Base-by-base conservation (phyloP, 2,797 vertebrate species). In the Periparus ater region DNA sequence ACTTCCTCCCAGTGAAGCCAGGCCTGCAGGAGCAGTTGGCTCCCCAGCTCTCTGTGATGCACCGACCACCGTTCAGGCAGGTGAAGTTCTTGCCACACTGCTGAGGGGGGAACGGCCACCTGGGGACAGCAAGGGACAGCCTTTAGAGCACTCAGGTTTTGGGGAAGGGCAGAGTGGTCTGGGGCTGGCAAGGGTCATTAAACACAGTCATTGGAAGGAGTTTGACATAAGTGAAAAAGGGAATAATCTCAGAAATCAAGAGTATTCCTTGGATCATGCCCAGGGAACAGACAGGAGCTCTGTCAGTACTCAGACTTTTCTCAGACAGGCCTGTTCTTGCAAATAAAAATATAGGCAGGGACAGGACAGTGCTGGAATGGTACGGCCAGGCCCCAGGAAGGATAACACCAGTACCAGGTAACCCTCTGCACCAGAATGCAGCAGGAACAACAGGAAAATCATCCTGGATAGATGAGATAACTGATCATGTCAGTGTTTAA, bases 11-110 rank as follows among this genome's bases (percentile, higher is more conserved):
- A 1, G 94, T 95, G 94, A 98, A 99, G n/a, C 98, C 99, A 0
- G 97, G 98, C 91, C 91, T 98, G 97, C 99, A 99, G 66, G 98
- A 99, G 96, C 99, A 99, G 98, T 99, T 99, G 78, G 98, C 98
- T 62, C 98, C 98, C 96, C 95, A 98, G 25, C 95, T 88, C 6
- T 98, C 98, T 0, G 96, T 98, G 17, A 97, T 77, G 63, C 99
- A 99, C 6, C 96, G 93, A 2, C 98, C 98, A 1, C 98, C 98
- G 0, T 98, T 98, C 16, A 98, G 96, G 94, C 99, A 99, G 26
- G 98, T 97, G 71, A 97, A 93, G 89, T 98, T 98, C 85, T 96
- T 95, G 13, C 98, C 97, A 51, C 99, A 99, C 2, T 97, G 96
- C 67, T 97, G 97, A 2, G 98, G 98, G n/a, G 98, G 98, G 77